Percentiles rank a stretch among this genome's conserved stretches.
Conservation (phyloP, 1,140 invertebrate genomes). For the Microplitis demolitor region DNA sequence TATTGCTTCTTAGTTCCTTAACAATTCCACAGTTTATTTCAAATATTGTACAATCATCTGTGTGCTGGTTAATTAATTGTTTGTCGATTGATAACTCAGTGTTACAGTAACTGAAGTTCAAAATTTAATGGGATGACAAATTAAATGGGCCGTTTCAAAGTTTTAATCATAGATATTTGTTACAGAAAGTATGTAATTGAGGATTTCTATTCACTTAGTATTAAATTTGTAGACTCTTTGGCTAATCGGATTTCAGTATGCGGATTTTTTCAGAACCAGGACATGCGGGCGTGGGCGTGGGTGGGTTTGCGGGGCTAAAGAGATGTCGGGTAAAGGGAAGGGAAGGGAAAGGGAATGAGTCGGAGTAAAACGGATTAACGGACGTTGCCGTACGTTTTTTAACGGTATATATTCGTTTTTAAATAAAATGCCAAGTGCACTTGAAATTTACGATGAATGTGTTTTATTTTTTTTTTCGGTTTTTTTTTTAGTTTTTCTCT, state of each 20-base stretch:
- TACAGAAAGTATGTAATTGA: not conserved
- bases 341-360: no score
- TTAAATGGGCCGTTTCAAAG: no score
- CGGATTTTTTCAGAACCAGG: not conserved
- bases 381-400: constrained; percentile 1
- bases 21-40: not conserved
- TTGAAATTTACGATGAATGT: constrained; percentile 3
- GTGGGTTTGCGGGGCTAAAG: not conserved
- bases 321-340: no score
- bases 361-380: constrained; percentile 1
- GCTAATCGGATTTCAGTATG: constrained; percentile 1
- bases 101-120: no score
- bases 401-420: not conserved
- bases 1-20: not conserved
- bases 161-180: not conserved
- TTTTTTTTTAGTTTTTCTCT: not conserved
- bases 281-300: not conserved
- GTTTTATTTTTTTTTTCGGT: not conserved
- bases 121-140: no score
- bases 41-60: not conserved
- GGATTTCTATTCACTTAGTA: constrained; percentile 1
- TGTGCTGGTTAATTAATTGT: no score
- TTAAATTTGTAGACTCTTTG: constrained; percentile 3
- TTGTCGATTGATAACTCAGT: no score
- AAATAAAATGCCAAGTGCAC: not conserved